phyloP scores from a whole-genome alignment of 2,113 vertebrate species.

The Heterochromis multidens region DNA sequence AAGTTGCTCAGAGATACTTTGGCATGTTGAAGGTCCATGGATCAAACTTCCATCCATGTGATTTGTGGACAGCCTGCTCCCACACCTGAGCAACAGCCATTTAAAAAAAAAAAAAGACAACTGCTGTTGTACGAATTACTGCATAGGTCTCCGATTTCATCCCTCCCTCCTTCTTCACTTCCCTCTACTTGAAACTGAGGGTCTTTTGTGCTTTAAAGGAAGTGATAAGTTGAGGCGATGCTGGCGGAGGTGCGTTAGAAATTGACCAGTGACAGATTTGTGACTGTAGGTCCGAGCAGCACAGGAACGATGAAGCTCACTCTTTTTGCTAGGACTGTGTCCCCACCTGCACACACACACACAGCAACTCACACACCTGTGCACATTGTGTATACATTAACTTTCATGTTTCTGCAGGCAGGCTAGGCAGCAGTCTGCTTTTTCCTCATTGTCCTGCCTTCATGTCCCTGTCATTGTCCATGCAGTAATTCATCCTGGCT shows the following conservation, averaged over 20 bases:
- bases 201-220: conserved; percentile 34
- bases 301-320: neutral
- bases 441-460: neutral
- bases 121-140: neutral
- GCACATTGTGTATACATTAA: neutral
- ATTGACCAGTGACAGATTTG: conserved; percentile 67
- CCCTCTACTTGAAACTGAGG: conserved; percentile 7
- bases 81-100: neutral
- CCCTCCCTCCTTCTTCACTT: neutral
- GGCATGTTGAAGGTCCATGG: neutral
- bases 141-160: conserved; percentile 2
- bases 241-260: conserved; percentile 39
- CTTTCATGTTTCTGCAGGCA: neutral
- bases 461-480: neutral
- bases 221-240: conserved; percentile 34
- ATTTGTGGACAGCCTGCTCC: neutral
- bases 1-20: neutral
- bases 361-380: neutral
- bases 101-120: neutral
- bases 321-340: neutral
- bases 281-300: conserved; percentile 8
- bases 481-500: neutral
- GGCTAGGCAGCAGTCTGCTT: neutral
- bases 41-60: neutral
- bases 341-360: conserved; percentile 14